These are phyloP conservation scores for Ibidorhyncha struthersii DNA, from an alignment of 2,113 vertebrate genomes.

Conservation along the genomic window DNA sequence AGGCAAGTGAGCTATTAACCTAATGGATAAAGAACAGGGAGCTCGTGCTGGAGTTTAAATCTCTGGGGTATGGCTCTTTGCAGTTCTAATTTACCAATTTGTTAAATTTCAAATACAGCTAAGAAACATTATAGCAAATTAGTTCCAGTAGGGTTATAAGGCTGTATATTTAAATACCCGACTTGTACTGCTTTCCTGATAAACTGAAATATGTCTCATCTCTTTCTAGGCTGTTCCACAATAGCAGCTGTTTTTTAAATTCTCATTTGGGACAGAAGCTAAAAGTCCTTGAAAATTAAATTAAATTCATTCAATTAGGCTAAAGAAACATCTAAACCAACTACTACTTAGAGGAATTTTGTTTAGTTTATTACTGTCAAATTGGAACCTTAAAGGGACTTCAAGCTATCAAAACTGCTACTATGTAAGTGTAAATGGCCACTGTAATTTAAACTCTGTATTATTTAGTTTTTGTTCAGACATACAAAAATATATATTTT, in stretches of 20 bases:
- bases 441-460: not conserved
- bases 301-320: conserved; percentile 60
- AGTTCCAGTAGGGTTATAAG: conserved; percentile 43
- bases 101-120: conserved; percentile 56
- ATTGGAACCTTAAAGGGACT: not conserved
- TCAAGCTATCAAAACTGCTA: not conserved
- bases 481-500: not conserved
- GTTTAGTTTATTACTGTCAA: conserved; percentile 45
- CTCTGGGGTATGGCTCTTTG: not conserved
- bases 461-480: not conserved
- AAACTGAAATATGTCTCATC: conserved; percentile 54
- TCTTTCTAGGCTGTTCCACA: conserved; percentile 51
- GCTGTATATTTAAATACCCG: conserved; percentile 42
- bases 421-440: not conserved
- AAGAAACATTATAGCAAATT: conserved; percentile 58
- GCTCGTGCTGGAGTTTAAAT: conserved; percentile 17
- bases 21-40: not conserved
- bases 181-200: conserved; percentile 44
- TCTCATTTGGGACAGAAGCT: conserved; percentile 63
- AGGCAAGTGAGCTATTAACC: conserved; percentile 1
- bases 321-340: conserved; percentile 48
- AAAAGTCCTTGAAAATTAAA: conserved; percentile 73
- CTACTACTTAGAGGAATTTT: conserved; percentile 41
- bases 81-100: conserved; percentile 53
- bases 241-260: conserved; percentile 55